Conservation (phyloP, 1,140 invertebrate genomes). For the Luehdorfia chinensis region DNA sequence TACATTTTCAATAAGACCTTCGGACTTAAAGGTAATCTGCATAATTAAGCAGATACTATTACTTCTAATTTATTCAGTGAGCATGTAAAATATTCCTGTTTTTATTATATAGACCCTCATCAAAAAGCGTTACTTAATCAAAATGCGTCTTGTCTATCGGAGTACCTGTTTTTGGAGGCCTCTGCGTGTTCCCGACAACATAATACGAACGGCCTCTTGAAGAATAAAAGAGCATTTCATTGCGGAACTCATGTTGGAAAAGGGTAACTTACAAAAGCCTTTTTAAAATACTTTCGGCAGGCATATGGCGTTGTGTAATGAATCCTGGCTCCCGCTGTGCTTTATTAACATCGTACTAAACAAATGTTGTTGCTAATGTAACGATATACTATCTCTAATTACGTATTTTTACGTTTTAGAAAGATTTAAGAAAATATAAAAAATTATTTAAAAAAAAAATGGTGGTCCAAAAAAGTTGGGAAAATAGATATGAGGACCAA, state of each 20-base stretch:
- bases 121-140: constrained; percentile 57
- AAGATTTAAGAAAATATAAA: no score
- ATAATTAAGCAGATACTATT: no score
- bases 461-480: no score
- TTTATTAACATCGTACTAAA: constrained; percentile 41
- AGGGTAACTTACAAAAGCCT: constrained; percentile 66
- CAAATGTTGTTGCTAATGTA: no score
- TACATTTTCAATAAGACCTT: no score
- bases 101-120: constrained; percentile 49
- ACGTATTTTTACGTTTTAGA: no score
- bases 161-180: constrained; percentile 51
- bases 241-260: constrained; percentile 41
- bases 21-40: no score
- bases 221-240: constrained; percentile 70
- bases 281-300: constrained; percentile 70
- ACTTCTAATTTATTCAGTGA: no score
- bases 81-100: no score
- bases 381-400: no score
- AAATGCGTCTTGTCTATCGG: constrained; percentile 56
- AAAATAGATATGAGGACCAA: no score
- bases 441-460: no score
- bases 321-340: constrained; percentile 40
- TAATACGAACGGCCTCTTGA: constrained; percentile 54
- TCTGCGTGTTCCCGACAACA: constrained; percentile 52
- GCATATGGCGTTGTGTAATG: constrained; percentile 47